phyloP scores from a whole-genome alignment of 1,140 invertebrate genomes.

The Agrilus planipennis region DNA sequence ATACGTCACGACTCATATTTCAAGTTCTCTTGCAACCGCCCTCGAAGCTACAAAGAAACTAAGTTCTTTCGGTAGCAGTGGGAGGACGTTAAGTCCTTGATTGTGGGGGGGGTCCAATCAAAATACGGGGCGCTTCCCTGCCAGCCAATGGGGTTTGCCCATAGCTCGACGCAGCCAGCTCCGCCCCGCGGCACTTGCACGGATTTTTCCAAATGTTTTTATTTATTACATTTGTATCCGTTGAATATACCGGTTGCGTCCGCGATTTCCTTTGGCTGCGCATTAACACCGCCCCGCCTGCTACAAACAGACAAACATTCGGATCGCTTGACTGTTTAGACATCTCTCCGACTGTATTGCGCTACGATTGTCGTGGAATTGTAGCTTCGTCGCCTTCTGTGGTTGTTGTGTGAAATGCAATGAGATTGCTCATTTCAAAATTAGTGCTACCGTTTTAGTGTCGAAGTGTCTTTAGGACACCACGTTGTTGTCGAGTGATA shows the following conservation, averaged over 20 bases:
- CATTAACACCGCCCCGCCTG: slow-evolving; percentile 29
- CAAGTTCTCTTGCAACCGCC: slow-evolving; percentile 34
- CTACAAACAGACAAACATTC: slow-evolving; percentile 31
- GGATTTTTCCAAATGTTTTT: slow-evolving; percentile 47
- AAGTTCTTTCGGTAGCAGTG: slow-evolving; percentile 31
- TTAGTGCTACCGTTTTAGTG: slow-evolving; percentile 6
- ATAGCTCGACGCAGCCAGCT: slow-evolving; percentile 16
- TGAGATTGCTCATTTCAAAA: slow-evolving; percentile 13
- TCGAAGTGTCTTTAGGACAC: not conserved
- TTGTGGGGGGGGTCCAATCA: slow-evolving; percentile 18
- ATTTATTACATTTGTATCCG: slow-evolving; percentile 54
- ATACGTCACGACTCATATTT: slow-evolving; percentile 41
- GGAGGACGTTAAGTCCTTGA: slow-evolving; percentile 16
- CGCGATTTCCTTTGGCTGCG: slow-evolving; percentile 37
- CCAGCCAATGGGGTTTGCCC: slow-evolving; percentile 18
- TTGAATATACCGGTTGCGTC: slow-evolving; percentile 43
- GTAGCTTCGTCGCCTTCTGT: too few species aligned
- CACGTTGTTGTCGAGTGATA: slow-evolving; percentile 10
- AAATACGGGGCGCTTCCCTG: slow-evolving; percentile 27
- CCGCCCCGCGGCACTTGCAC: slow-evolving; percentile 26
- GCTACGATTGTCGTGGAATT: slow-evolving; percentile 10
- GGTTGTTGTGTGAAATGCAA: slow-evolving; percentile 21
- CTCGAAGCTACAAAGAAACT: slow-evolving; percentile 35
- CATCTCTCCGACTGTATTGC: slow-evolving; percentile 15
- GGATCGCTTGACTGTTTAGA: slow-evolving; percentile 24